Evolutionary conservation across 2,797 vertebrate species (phyloP).

Genomic region (Acanthurus tractus): DNA sequence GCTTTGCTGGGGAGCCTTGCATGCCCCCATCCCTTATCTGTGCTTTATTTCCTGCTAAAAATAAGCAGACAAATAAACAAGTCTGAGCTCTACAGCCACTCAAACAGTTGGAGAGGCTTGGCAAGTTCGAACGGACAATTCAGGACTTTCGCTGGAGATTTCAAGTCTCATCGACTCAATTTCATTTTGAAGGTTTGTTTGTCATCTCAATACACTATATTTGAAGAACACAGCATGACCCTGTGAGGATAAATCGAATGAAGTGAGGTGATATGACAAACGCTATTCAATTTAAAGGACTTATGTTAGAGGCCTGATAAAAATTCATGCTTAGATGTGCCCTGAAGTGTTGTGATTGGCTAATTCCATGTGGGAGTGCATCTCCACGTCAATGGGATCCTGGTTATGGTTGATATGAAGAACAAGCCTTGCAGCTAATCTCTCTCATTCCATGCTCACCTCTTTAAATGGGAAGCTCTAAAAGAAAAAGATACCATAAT

Average conservation of each 20-base stretch:
- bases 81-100: slow-evolving; percentile 54
- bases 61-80: slow-evolving; percentile 75
- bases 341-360: slow-evolving; percentile 58
- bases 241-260: slow-evolving; percentile 37
- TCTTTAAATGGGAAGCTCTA: slow-evolving; percentile 43
- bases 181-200: slow-evolving; percentile 61
- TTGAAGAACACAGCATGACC: slow-evolving; percentile 45
- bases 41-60: slow-evolving; percentile 76
- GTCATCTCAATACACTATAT: slow-evolving; percentile 53
- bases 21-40: slow-evolving; percentile 73
- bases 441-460: slow-evolving; percentile 46
- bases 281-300: slow-evolving; percentile 58
- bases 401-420: slow-evolving; percentile 64
- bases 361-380: slow-evolving; percentile 58
- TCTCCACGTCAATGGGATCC: slow-evolving; percentile 58
- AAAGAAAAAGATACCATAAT: slow-evolving; percentile 50
- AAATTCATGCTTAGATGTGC: slow-evolving; percentile 59
- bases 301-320: slow-evolving; percentile 61
- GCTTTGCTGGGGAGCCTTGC: slow-evolving; percentile 64
- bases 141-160: slow-evolving; percentile 43
- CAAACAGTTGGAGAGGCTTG: slow-evolving; percentile 42
- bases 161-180: slow-evolving; percentile 52
- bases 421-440: slow-evolving; percentile 64
- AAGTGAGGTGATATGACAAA: slow-evolving; percentile 58
- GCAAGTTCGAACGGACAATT: slow-evolving; percentile 32